Evolutionary conservation across 2,797 vertebrate genomes (phyloP).

Genomic region (Hoplostethus atlanticus): DNA sequence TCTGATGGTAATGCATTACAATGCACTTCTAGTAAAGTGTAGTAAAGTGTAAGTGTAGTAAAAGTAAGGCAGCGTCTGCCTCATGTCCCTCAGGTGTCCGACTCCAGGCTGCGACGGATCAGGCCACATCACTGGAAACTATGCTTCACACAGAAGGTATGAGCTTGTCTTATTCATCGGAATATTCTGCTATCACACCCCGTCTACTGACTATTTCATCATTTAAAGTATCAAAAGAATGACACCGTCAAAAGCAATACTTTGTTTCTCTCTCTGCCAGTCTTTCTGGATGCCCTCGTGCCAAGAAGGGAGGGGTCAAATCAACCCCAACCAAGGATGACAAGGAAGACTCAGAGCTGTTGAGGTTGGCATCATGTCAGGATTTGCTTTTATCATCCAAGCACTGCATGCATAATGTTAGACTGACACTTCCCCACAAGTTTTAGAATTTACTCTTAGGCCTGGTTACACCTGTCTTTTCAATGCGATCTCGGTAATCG

Average conservation of each 20-base stretch:
- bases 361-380: constrained; percentile 84
- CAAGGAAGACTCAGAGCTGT: constrained; percentile 96
- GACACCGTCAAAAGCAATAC: not conserved
- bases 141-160: constrained; percentile 97
- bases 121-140: constrained; percentile 99
- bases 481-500: too few species aligned
- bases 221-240: too few species aligned
- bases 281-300: constrained; percentile 98
- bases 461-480: too few species aligned
- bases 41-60: not conserved
- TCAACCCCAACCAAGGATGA: constrained; percentile 95
- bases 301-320: constrained; percentile 97
- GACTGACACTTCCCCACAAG: too few species aligned
- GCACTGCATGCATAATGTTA: too few species aligned
- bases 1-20: not conserved
- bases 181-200: not conserved
- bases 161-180: not conserved
- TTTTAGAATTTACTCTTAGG: too few species aligned
- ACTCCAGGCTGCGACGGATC: constrained; percentile 98
- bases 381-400: too few species aligned
- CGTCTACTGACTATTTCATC: not conserved
- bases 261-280: constrained; percentile 76
- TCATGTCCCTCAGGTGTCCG: constrained; percentile 90
- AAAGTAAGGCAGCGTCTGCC: constrained; percentile 24
- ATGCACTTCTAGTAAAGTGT: not conserved